A percentile compares a stretch with the other conserved stretches of the same genome.
Evolutionary conservation across 2,113 vertebrate genomes (phyloP).

Genomic region (Silurus asotus): DNA sequence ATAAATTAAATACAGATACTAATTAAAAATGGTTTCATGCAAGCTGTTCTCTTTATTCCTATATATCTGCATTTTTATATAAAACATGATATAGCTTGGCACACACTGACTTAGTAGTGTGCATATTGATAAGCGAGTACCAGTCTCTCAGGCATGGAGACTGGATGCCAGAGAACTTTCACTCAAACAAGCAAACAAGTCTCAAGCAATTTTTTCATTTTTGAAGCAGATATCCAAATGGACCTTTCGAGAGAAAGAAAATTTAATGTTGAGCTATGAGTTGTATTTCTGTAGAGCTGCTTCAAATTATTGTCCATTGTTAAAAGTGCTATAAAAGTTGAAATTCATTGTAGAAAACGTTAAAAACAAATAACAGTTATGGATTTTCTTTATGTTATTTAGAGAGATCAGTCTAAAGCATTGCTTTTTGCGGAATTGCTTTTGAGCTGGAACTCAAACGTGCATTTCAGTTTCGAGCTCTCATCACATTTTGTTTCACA

Average conservation of each 20-base stretch:
- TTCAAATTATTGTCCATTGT: too few species aligned
- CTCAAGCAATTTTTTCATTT: background rate
- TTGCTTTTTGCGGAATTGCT: background rate
- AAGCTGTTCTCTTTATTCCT: background rate
- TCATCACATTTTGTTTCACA: background rate
- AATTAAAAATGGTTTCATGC: too few species aligned
- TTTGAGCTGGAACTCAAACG: background rate
- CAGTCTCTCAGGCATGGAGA: conserved; percentile 14
- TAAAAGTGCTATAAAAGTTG: too few species aligned
- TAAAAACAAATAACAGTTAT: background rate
- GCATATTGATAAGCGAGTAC: background rate
- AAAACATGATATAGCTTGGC: background rate
- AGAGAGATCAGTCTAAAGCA: background rate
- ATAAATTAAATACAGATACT: background rate
- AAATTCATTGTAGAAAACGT: background rate
- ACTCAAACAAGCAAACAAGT: background rate
- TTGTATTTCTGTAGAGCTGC: too few species aligned
- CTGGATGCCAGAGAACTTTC: conserved; percentile 8
- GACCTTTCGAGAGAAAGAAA: background rate
- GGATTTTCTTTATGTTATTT: background rate
- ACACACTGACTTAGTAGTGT: background rate
- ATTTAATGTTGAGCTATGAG: too few species aligned
- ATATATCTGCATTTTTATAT: background rate
- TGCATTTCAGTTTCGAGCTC: background rate
- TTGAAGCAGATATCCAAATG: background rate